Conservation (phyloP, 1,140 invertebrate genomes). For the Paracyclopina nana region DNA sequence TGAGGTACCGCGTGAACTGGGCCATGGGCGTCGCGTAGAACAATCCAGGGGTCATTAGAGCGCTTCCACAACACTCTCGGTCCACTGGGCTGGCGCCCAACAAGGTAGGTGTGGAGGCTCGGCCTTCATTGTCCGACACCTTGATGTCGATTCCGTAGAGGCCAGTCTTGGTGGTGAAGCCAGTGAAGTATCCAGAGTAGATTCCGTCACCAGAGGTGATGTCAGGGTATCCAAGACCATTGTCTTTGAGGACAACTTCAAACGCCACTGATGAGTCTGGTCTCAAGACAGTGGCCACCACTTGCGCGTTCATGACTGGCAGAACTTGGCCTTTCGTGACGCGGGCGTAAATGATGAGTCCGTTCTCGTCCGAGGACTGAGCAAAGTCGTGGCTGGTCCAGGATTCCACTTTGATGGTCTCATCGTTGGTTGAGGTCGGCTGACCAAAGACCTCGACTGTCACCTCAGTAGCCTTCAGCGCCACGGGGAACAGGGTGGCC, state of each 20-base stretch:
- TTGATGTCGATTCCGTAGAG: slow-evolving; percentile 19
- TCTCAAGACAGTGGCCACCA: slow-evolving; percentile 23
- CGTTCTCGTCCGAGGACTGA: slow-evolving; percentile 16
- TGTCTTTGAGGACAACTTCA: slow-evolving; percentile 19
- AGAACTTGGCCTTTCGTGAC: slow-evolving; percentile 21
- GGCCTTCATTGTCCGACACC: slow-evolving; percentile 20
- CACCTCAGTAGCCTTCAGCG: neutral
- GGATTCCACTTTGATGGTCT: slow-evolving; percentile 18
- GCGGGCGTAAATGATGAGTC: slow-evolving; percentile 23
- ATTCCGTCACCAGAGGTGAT: slow-evolving; percentile 41
- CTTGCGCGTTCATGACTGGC: slow-evolving; percentile 24
- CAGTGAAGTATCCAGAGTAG: slow-evolving; percentile 40
- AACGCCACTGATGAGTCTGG: slow-evolving; percentile 20
- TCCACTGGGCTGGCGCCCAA: no score
- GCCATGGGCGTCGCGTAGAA: slow-evolving; percentile 21
- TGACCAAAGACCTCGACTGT: slow-evolving; percentile 19
- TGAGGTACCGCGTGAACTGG: slow-evolving; percentile 20
- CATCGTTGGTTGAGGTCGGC: slow-evolving; percentile 16
- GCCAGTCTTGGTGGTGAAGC: slow-evolving; percentile 22
- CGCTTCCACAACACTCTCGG: slow-evolving; percentile 22
- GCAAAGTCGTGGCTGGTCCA: slow-evolving; percentile 20
- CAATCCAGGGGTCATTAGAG: no score
- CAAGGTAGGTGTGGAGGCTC: slow-evolving; percentile 18
- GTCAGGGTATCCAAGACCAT: slow-evolving; percentile 35
- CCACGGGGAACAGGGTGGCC: slow-evolving; percentile 1